These are phyloP conservation scores for Apostichopus leukothele DNA, from an alignment of 53 echinoderm and acorn worm genomes.

Conservation along the genomic window DNA sequence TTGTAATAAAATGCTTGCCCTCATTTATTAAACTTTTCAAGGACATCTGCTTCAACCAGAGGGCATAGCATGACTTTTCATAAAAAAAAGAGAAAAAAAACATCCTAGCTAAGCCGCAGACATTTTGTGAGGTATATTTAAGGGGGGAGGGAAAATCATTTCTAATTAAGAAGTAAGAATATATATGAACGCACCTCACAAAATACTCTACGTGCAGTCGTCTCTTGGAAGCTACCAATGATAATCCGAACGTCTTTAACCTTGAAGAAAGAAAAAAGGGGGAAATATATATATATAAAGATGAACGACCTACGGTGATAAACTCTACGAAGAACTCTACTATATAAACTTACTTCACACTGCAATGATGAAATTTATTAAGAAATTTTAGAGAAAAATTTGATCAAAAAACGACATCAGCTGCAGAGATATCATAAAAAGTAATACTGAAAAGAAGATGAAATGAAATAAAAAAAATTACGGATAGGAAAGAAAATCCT, in stretches of 20 bases:
- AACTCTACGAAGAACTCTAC: background rate
- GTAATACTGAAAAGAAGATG: background rate
- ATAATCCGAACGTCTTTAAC: constrained; percentile 89
- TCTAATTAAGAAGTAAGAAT: background rate
- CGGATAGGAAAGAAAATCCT: background rate
- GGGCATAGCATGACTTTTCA: background rate
- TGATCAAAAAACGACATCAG: background rate
- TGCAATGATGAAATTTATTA: no score
- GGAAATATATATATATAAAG: background rate
- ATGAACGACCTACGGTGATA: background rate
- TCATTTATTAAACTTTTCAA: background rate
- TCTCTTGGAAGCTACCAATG: constrained; percentile 86
- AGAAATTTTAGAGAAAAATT: background rate
- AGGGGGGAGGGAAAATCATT: background rate
- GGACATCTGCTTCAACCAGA: background rate
- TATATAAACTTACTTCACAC: no score
- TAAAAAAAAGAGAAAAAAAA: background rate
- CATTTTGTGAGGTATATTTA: background rate
- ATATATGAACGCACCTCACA: constrained; percentile 73
- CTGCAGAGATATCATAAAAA: background rate
- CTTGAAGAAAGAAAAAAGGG: constrained; percentile 44
- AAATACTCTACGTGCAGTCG: constrained; percentile 85
- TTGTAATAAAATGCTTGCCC: background rate
- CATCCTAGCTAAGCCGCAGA: background rate
- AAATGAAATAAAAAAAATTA: background rate